Evolutionary conservation across 2,797 vertebrate species (phyloP).

Genomic region (Catharus ustulatus): DNA sequence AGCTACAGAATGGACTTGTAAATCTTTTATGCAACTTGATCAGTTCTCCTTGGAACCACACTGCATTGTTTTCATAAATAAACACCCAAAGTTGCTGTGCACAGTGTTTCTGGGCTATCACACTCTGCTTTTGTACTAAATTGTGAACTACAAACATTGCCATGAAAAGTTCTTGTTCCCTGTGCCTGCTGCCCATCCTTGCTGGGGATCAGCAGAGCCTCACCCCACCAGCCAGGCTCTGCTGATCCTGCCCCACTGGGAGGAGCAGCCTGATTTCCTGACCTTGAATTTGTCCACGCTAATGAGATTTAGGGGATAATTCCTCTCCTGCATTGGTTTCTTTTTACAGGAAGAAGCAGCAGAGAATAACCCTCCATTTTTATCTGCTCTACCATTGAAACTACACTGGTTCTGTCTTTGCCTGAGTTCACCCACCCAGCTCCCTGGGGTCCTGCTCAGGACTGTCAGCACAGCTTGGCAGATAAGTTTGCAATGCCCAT

Average conservation of each 20-base stretch:
- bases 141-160: background rate
- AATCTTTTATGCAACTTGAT: conserved; percentile 65
- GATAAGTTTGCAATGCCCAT: background rate
- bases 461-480: background rate
- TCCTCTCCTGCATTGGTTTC: background rate
- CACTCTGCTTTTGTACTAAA: conserved; percentile 6
- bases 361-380: background rate
- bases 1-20: conserved; percentile 40
- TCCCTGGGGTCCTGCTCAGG: background rate
- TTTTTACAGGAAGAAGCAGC: background rate
- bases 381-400: background rate
- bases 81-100: conserved; percentile 34
- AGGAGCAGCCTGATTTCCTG: background rate
- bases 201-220: background rate
- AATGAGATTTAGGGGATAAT: background rate
- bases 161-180: background rate
- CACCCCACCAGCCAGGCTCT: rapidly evolving
- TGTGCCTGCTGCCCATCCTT: background rate
- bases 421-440: background rate
- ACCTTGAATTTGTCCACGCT: background rate
- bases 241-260: background rate
- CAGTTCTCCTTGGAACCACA: conserved; percentile 24
- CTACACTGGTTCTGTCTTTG: background rate
- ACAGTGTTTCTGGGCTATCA: background rate
- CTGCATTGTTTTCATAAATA: conserved; percentile 51